Evolutionary conservation across 2,797 vertebrate genomes (phyloP), one percentile per base, ranked within the genome.

Genomic region (Cossypha heuglini): DNA sequence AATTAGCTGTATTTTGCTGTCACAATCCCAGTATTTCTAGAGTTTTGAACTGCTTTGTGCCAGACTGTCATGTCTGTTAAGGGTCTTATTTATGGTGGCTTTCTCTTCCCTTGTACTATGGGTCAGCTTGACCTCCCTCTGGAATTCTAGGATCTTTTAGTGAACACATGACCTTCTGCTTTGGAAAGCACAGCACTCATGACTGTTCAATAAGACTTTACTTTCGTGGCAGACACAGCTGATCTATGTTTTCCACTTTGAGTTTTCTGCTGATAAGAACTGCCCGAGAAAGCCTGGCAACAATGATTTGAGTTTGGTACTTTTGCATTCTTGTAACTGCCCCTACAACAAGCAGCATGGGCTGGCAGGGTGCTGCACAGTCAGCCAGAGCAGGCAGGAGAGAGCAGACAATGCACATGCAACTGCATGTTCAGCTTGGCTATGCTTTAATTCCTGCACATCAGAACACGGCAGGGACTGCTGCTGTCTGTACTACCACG

Each of bases 401-500:
- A 52, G 26, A 15, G 10, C 2, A 45, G 45, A 63, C 3, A 58
- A 68, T 12, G n/a, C 18, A 61, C 0, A 0, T 4, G 12, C 20
- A 66, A 42, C 33, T 40, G 37, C 24, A 11, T 0, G 3, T 31
- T 69, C 71, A 87, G n/a, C 40, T 37, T 58, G 51, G 43, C 46
- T 42, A 9, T 0, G 1, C 48, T 81, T 71, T n/a, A 26, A 37
- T 15, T 66, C 52, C 72, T 52, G 33, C 24, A 62, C 22, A 69
- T 11, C 24, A 73, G 31, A 76, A 16, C 4, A 66, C 31, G 24
- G 7, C 46, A 40, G 11, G 19, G 31, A 72, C 6, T 64, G 35
- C 33, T 42, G 31, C 26, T 17, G 4, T 12, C 29, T 16, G 5
- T 16, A 54, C 10, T 31, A n/a, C 3, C 1, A 2, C 58, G 37